Evolutionary conservation across 2,113 vertebrate species (phyloP).

Genomic region (Phoenicopterus ruber): DNA sequence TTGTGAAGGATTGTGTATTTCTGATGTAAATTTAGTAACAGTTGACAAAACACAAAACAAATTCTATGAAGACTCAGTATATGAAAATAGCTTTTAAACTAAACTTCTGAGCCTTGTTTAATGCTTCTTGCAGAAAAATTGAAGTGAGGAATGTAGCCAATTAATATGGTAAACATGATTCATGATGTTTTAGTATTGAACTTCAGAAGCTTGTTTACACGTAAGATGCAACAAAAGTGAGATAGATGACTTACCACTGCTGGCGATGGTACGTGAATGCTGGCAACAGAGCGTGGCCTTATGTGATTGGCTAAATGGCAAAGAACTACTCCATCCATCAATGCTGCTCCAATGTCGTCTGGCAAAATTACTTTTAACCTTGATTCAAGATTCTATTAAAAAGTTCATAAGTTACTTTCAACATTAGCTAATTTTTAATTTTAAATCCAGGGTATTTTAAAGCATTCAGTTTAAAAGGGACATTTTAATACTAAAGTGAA

Average conservation of each 20-base stretch:
- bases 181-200: not conserved
- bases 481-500: not conserved
- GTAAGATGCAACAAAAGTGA: not conserved
- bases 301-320: constrained; percentile 99
- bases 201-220: not conserved
- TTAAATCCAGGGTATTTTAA: not conserved
- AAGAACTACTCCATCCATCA: constrained; percentile 98
- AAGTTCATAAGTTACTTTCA: not conserved
- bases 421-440: not conserved
- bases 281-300: constrained; percentile 93
- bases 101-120: not conserved
- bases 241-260: constrained; percentile 86
- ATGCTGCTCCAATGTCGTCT: constrained; percentile 92
- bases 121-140: not conserved
- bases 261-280: constrained; percentile 97
- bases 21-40: not conserved
- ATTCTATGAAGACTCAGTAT: not conserved
- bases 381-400: constrained; percentile 89
- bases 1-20: not conserved
- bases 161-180: not conserved
- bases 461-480: not conserved
- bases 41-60: not conserved
- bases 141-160: not conserved
- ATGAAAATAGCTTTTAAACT: not conserved
- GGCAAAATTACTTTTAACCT: constrained; percentile 95